These are phyloP conservation scores for Bos taurus DNA, from an alignment of 2,113 vertebrate genomes.

Conservation along the genomic window ARS-UCD2.0 NC_037348.1:42599001-42599500, in stretches of 20 bases:
- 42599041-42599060: neutral
- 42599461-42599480: neutral
- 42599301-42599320: neutral
- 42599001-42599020: neutral
- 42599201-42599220: neutral
- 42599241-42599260: neutral
- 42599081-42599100: neutral
- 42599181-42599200: neutral
- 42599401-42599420: neutral
- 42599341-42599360: neutral
- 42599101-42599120: neutral
- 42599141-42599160: neutral
- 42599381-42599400: neutral
- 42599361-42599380: neutral
- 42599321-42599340: neutral
- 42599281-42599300: neutral
- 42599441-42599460: rapidly evolving
- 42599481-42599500: neutral
- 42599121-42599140: neutral
- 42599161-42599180: neutral
- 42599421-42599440: neutral
- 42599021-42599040: neutral
- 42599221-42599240: neutral
- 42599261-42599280: neutral
- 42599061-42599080: neutral